Base-by-base conservation (phyloP, 2,888 invertebrate genomes). In the Caenorhabditis drosophilae region DNA sequence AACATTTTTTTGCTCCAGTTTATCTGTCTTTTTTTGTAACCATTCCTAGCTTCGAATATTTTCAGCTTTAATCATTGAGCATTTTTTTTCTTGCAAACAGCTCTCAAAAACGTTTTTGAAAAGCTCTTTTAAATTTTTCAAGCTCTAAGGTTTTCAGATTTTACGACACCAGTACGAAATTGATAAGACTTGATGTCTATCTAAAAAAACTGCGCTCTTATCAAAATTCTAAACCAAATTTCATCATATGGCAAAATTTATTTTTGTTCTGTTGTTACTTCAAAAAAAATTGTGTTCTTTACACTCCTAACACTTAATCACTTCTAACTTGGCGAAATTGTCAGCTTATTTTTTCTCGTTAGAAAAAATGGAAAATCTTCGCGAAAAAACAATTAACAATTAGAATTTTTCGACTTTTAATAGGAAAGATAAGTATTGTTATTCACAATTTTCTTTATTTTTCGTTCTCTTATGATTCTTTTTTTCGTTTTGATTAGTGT, bases 21-120 rank as follows among this genome's bases (percentile, higher is more conserved):
- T n/a, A n/a, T n/a, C n/a, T n/a, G n/a, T n/a, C n/a, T n/a, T n/a
- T n/a, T n/a, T n/a, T n/a, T n/a, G n/a, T n/a, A n/a, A n/a, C n/a
- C n/a, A n/a, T n/a, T n/a, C n/a, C n/a, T n/a, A n/a, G n/a, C n/a
- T n/a, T n/a, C n/a, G n/a, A n/a, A n/a, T n/a, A n/a, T n/a, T n/a
- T n/a, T n/a, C n/a, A n/a, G n/a, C n/a, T n/a, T n/a, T n/a, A n/a
- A n/a, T n/a, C n/a, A n/a, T n/a, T n/a, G n/a, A n/a, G n/a, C n/a
- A n/a, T n/a, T n/a, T n/a, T n/a, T n/a, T n/a, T n/a, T n/a, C n/a
- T n/a, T n/a, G n/a, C n/a, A n/a, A n/a, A n/a, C n/a, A n/a, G n/a
- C n/a, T n/a, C 22, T 40, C 40, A 40, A 40, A 40, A 7, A 40
- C 16, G 18, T 40, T 40, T 18, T 40, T 40, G 40, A 40, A 22